Percentiles rank a stretch among this genome's conserved stretches.
Evolutionary conservation across 2,888 invertebrate genomes (phyloP).

Genomic region (Rotaria macrura): DNA sequence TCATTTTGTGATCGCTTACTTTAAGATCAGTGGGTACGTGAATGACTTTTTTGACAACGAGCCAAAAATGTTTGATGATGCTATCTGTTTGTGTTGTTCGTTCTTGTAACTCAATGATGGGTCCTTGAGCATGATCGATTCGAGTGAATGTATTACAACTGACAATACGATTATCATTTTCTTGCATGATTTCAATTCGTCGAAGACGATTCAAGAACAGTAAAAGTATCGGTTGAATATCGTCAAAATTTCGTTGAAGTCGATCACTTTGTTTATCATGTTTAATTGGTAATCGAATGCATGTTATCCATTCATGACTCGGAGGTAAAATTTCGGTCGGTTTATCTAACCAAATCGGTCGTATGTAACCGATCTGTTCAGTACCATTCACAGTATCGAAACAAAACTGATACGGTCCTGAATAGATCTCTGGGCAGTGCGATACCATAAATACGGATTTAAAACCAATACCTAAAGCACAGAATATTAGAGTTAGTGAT

Average conservation of each 20-base stretch:
- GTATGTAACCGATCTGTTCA: conserved; percentile 45
- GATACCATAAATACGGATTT: conserved; percentile 50
- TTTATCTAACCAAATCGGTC: conserved; percentile 44
- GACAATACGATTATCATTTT: conserved; percentile 42
- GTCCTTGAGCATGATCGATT: background rate
- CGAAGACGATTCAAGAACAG: conserved; percentile 46
- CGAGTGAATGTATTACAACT: background rate
- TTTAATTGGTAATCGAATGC: conserved; percentile 44
- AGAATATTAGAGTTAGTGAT: too few relatives aligned
- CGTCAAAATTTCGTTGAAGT: conserved; percentile 45
- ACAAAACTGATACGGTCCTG: conserved; percentile 45
- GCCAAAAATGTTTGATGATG: background rate
- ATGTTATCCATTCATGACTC: conserved; percentile 40
- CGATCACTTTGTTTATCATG: conserved; percentile 38
- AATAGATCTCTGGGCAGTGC: conserved; percentile 46
- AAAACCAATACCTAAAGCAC: conserved; percentile 36
- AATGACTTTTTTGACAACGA: background rate
- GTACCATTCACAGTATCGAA: conserved; percentile 45
- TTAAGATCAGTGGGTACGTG: background rate
- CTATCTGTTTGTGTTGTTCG: background rate
- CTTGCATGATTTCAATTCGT: conserved; percentile 47
- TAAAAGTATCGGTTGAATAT: conserved; percentile 47
- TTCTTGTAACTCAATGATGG: background rate
- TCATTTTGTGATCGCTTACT: background rate
- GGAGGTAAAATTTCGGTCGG: background rate